These are phyloP conservation scores for Molossus molossus DNA, from an alignment of 2,797 vertebrate genomes.

Conservation along the genomic window DNA sequence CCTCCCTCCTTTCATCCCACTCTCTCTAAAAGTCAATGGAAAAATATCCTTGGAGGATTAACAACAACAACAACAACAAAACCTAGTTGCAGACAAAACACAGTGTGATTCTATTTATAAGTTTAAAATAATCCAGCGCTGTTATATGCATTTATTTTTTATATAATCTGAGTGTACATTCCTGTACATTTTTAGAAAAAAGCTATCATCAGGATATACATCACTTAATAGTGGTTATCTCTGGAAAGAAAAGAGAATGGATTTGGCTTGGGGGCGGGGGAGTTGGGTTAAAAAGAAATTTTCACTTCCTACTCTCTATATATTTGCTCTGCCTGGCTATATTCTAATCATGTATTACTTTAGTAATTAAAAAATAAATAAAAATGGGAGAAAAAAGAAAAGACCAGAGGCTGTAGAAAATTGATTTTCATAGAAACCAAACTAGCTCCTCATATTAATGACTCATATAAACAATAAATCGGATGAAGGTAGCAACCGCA, in stretches of 20 bases:
- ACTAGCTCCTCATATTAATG: constrained; percentile 57
- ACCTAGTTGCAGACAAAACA: background rate
- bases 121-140: constrained; percentile 10
- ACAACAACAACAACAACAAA: background rate
- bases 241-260: background rate
- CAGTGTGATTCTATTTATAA: background rate
- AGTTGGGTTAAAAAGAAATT: constrained; percentile 51
- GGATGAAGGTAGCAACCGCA: constrained; percentile 66
- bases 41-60: too few species aligned
- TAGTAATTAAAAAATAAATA: constrained; percentile 59
- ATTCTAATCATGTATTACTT: constrained; percentile 50
- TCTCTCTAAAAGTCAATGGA: too few species aligned
- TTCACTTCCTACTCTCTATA: background rate
- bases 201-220: background rate
- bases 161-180: background rate
- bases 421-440: constrained; percentile 70
- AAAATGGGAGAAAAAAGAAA: background rate
- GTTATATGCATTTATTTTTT: background rate
- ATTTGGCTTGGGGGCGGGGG: background rate
- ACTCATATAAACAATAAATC: constrained; percentile 71
- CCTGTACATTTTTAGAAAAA: background rate
- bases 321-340: constrained; percentile 47
- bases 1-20: too few species aligned
- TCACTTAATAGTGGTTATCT: constrained; percentile 11
- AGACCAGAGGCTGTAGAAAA: constrained; percentile 62